Conservation (phyloP, 2,797 vertebrate species). For the Argyrosomus regius region DNA sequence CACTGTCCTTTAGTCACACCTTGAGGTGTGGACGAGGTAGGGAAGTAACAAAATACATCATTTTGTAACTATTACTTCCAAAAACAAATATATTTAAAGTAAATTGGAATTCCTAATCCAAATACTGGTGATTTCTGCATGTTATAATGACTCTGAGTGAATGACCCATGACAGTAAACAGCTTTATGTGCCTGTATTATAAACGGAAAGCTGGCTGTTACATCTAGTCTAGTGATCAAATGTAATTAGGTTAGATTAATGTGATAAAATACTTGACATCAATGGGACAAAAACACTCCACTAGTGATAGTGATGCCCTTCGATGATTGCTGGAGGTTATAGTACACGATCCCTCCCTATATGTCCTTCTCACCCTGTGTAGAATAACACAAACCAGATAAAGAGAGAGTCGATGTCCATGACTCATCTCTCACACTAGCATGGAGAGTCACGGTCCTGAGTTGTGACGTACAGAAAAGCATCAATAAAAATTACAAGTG, state of each 20-base stretch:
- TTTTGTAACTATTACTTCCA: neutral
- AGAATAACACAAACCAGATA: conserved; percentile 15
- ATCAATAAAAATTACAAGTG: conserved; percentile 6
- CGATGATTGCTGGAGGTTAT: neutral
- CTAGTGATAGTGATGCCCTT: neutral
- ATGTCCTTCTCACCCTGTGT: neutral
- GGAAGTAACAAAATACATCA: neutral
- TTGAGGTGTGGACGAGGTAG: neutral
- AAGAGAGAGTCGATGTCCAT: conserved; percentile 6
- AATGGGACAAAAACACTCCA: neutral
- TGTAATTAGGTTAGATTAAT: conserved; percentile 1
- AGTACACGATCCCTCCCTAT: neutral
- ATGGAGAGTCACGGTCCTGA: neutral
- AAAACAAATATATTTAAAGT: neutral
- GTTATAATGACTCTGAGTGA: neutral
- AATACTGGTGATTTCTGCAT: neutral
- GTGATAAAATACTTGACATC: neutral
- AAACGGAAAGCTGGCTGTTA: neutral
- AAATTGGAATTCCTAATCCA: neutral
- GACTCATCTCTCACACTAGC: neutral
- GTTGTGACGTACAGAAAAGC: neutral
- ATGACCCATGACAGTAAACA: neutral
- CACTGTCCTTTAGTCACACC: neutral
- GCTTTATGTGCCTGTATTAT: neutral
- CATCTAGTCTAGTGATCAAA: neutral